Base-by-base conservation (phyloP, 2,888 invertebrate genomes). In the Carabus problematicus region DNA sequence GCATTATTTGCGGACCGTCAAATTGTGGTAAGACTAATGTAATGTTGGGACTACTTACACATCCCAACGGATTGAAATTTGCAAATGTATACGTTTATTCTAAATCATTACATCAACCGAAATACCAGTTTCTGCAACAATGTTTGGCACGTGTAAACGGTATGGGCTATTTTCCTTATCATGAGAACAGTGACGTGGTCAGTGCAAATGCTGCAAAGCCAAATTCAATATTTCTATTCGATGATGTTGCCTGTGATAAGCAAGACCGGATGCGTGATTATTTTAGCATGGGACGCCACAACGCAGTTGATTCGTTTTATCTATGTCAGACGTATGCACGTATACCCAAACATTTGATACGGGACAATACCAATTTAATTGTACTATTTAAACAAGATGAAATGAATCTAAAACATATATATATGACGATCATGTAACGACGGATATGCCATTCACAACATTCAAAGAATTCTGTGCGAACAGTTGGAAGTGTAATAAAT, bases 351-450 rank as follows among this genome's bases (percentile, higher is more conserved):
- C 47, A 47, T 47, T 49, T 49, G 49, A 49, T 49, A 49, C 11
- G 1, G 8, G 14, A 49, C 16, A 49, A 49, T 49, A n/a, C n/a
- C n/a, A n/a, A n/a, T n/a, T n/a, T n/a, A n/a, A n/a, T n/a, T n/a
- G n/a, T n/a, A n/a, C n/a, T n/a, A n/a, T n/a, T n/a, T n/a, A n/a
- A n/a, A n/a, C 77, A 78, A 72, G 77, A 79, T 73, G 73, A 72
- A 54, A 66, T 72, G 43, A 78, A 79, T 74, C 66, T 78, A 29
- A 75, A 73, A 59, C 76, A n/a, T n/a, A 78, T 70, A 54, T 68
- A 11, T 60, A 68, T 49, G 56, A 52, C 8, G 70, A 70, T 55
- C 70, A 70, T 62, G 68, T 71, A 11, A 58, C 42, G 7, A 40
- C 61, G 11, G 71, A 70, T 49, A 70, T 70, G 70, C 41, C 16